Base-by-base conservation (phyloP, 2,888 invertebrate genomes). In the Phyllotreta striolata region DNA sequence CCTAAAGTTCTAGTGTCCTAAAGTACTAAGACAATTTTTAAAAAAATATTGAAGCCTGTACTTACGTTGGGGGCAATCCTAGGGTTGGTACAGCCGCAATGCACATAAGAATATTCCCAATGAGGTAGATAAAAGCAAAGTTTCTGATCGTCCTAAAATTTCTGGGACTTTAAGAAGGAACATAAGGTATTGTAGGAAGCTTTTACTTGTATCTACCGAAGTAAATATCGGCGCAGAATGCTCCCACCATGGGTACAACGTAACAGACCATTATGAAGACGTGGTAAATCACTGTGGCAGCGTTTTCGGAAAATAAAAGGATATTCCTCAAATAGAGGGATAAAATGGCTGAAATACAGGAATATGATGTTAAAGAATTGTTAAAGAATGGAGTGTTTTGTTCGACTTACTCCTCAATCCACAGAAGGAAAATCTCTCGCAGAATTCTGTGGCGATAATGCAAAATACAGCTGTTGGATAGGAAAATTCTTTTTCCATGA, bases 391-490 rank as follows among this genome's bases (percentile, higher is more conserved):
- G 14, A 40, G 34, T 44, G 12, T 10, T 13, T 12, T n/a, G 44
- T 40, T 44, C 5, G 65, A 60, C 71, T 71, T 82, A 91, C 91
- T 89, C 84, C 90, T 83, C 76, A 91, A 82, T 66, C 93, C 93
- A 83, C 92, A 93, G 82, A 90, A 94, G 6, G 91, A 92, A 81
- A 93, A 93, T 73, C 93, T 83, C 80, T 93, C 93, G 80, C 93
- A 93, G 82, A 93, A 93, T 78, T 94, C 93, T 69, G 91, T 92
- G 44, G 89, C 89, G 67, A 93, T 87, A 68, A 94, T 93, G 82
- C 92, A 92, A 81, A 91, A 89, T 69, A 93, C 89, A 2, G 90
- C 86, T 55, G 84, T 86, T 0, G 90, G 88, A 73, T 89, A 89
- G 6, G 58, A 35, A 6, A 14, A 47, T 24, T 61, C 64, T 49